Percentiles rank a stretch among this genome's conserved stretches.
Conservation (phyloP, 2,888 invertebrate genomes). For the Cerastoderma edule region DNA sequence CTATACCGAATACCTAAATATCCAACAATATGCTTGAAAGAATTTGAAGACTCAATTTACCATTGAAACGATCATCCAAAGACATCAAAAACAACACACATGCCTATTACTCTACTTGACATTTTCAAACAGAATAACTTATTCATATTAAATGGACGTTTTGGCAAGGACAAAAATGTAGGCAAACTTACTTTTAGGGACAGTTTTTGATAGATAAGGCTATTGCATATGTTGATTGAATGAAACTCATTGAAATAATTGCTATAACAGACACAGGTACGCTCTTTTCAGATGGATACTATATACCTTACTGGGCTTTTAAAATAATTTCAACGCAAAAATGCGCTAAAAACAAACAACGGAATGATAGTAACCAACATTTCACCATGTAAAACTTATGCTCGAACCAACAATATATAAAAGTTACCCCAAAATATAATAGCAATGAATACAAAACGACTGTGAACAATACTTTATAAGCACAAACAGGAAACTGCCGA, state of each 20-base stretch:
- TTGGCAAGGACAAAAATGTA: conserved; percentile 14
- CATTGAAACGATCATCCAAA: too few species aligned
- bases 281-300: neutral
- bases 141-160: conserved; percentile 14
- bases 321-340: too few species aligned
- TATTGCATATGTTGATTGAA: neutral
- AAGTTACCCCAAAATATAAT: neutral
- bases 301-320: too few species aligned
- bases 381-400: too few species aligned
- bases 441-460: neutral
- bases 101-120: too few species aligned
- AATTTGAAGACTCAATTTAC: neutral
- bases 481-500: neutral
- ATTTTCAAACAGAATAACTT: too few species aligned
- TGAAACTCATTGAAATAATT: neutral
- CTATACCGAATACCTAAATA: neutral
- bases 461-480: neutral
- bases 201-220: conserved; percentile 3
- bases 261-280: neutral
- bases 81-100: too few species aligned
- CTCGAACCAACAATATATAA: too few species aligned
- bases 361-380: too few species aligned
- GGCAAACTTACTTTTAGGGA: conserved; percentile 6
- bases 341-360: too few species aligned
- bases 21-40: neutral